Base-by-base conservation (phyloP, 2,113 vertebrate species). In the Abramis brama region DNA sequence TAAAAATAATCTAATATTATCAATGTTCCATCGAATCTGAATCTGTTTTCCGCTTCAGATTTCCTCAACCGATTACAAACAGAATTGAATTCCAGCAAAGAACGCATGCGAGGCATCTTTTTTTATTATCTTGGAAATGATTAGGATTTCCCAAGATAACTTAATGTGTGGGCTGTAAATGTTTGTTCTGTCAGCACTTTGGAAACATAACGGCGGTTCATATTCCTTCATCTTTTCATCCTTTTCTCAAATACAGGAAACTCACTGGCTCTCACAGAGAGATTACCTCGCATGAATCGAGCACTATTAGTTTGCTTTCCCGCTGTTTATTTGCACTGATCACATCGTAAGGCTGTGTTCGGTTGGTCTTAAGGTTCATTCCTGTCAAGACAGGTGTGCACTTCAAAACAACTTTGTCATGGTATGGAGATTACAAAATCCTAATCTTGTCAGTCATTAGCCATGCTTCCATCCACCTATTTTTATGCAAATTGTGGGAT, bases 131-230 rank as follows among this genome's bases (percentile, higher is more conserved):
- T 78, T 62, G 70, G 52, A 82, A 73, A 81, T 85, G 59, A 86
- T 85, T 87, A 84, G 71, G 70, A 75, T 88, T 86, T 68, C 88
- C 84, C 83, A 7, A 78, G 88, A 90, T 87, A 85, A 82, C 88
- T 62, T 17, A 70, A 82, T 66, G 77, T 84, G 88, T 86, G 85
- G 88, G 85, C 68, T 87, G 89, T 79, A 88, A 86, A 91, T 88
- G 78, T 88, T 84, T 88, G 30, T 45, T 82, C 81, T 89, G 91
- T 93, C 93, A 94, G 91, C 91, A 85, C 78, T 83, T 90, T 89
- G 79, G 70, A 90, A 87, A 89, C 87, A 88, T 91, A 89, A 92
- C 57, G 9, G 57, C 86, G 57, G 88, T 90, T 89, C 82, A 89
- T 86, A 82, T 75, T 74, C 89, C 91, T 93, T 84, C 87, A 83